Conservation (phyloP, 30 jellyfish, hydroid and myxozoan genomes). For the Hydra vulgaris region DNA sequence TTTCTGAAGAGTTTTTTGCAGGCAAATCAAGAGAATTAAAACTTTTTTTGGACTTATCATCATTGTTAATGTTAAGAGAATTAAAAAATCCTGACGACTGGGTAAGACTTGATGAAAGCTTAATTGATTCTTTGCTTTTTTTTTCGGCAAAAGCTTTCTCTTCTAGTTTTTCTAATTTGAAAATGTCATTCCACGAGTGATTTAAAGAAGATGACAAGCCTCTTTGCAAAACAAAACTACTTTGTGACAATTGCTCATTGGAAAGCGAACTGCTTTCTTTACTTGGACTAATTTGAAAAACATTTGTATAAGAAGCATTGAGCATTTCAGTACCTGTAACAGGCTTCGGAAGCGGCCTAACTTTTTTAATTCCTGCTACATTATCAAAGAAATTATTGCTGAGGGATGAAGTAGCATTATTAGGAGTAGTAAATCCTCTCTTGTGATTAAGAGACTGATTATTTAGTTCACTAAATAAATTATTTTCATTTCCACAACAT, state of each 20-base stretch:
- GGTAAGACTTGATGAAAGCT: not conserved
- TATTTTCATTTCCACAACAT: not conserved
- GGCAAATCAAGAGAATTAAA: not conserved
- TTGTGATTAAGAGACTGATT: too few species aligned
- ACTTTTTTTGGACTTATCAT: not conserved
- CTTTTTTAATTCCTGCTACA: not conserved
- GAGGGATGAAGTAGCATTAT: not conserved
- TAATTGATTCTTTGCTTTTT: not conserved
- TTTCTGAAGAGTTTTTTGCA: not conserved
- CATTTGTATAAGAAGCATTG: slow-evolving; percentile 24
- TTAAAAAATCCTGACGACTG: slow-evolving; percentile 10
- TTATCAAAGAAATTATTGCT: not conserved
- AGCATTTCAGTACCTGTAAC: slow-evolving; percentile 21
- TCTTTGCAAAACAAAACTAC: not conserved
- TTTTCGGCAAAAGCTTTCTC: not conserved
- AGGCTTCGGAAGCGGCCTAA: slow-evolving; percentile 9
- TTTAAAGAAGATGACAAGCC: not conserved
- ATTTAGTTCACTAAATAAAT: not conserved
- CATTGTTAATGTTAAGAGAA: not conserved
- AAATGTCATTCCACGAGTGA: slow-evolving; percentile 29
- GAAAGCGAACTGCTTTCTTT: not conserved
- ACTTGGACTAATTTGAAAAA: not conserved
- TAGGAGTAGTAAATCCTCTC: too few species aligned
- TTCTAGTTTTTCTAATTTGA: not conserved
- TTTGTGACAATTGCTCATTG: not conserved